Percentiles rank a stretch among this genome's conserved stretches.
These are phyloP conservation scores for Andrena marginata DNA, from an alignment of 2,888 invertebrate species.

Conservation along the genomic window DNA sequence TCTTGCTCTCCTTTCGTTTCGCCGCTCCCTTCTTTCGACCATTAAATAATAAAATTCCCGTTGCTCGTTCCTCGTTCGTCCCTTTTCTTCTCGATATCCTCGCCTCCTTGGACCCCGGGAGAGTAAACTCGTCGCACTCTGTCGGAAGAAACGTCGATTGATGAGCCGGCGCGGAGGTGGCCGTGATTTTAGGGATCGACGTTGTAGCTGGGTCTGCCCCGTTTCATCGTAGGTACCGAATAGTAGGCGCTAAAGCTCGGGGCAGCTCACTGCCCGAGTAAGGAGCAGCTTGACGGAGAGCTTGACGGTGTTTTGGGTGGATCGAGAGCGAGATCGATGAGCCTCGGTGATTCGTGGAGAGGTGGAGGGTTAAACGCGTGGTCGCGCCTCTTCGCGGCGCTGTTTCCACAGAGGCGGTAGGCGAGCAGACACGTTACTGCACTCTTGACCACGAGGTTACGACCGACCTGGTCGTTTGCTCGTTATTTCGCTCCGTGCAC, in stretches of 20 bases:
- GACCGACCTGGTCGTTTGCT: constrained; percentile 67
- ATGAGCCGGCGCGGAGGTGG: not conserved
- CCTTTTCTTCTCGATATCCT: not conserved
- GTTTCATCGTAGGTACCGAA: no score
- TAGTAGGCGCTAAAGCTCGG: no score
- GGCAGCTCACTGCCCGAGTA: not conserved
- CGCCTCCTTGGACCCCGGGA: not conserved
- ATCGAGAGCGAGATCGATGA: constrained; percentile 4
- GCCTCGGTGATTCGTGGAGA: not conserved
- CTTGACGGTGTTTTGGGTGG: not conserved
- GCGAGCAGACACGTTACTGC: constrained; percentile 68
- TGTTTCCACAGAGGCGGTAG: constrained; percentile 57
- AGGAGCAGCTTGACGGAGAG: not conserved
- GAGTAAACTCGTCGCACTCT: not conserved
- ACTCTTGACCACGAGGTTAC: constrained; percentile 71
- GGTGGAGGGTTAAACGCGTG: constrained; percentile 9
- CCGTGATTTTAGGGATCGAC: not conserved
- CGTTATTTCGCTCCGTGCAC: constrained; percentile 70
- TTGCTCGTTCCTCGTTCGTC: constrained; percentile 34
- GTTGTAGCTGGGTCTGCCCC: not conserved
- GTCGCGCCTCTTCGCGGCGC: constrained; percentile 59
- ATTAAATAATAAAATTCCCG: constrained; percentile 64
- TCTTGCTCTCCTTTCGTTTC: constrained; percentile 61
- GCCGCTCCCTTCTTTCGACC: constrained; percentile 57
- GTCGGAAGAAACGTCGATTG: not conserved